Conservation (phyloP, 2,888 invertebrate species). For the Operophtera brumata region DNA sequence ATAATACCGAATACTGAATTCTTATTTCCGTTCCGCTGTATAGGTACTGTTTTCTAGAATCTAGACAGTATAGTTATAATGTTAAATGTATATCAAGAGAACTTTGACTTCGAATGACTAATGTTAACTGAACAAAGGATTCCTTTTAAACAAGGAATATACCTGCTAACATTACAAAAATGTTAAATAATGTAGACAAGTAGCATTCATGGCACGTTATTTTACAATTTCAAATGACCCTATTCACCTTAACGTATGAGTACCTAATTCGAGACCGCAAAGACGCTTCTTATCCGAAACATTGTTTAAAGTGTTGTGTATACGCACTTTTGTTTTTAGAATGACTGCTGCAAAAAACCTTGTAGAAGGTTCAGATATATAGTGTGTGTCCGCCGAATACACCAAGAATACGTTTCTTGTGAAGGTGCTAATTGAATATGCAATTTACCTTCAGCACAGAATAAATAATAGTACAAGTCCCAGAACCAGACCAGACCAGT, state of each 20-base stretch:
- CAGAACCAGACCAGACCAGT: too few species aligned
- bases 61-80: not conserved
- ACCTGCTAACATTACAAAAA: conserved; percentile 5
- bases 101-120: conserved; percentile 41
- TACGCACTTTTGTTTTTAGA: too few species aligned
- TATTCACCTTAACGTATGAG: conserved; percentile 4
- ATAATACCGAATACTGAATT: not conserved
- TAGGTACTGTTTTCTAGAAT: conserved; percentile 6
- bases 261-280: too few species aligned
- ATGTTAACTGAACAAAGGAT: conserved; percentile 34
- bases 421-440: not conserved
- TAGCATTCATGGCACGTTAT: conserved; percentile 2
- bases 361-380: not conserved
- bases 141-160: conserved; percentile 6
- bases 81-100: conserved; percentile 17
- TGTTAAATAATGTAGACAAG: not conserved
- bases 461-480: too few species aligned
- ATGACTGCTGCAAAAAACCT: too few species aligned
- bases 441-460: not conserved
- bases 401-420: not conserved
- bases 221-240: conserved; percentile 14
- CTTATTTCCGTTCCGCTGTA: not conserved
- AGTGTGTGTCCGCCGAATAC: not conserved
- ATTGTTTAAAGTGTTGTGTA: too few species aligned
- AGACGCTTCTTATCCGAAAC: too few species aligned